Base-by-base conservation (phyloP, 2,113 vertebrate species). In the Microtus pennsylvanicus region DNA sequence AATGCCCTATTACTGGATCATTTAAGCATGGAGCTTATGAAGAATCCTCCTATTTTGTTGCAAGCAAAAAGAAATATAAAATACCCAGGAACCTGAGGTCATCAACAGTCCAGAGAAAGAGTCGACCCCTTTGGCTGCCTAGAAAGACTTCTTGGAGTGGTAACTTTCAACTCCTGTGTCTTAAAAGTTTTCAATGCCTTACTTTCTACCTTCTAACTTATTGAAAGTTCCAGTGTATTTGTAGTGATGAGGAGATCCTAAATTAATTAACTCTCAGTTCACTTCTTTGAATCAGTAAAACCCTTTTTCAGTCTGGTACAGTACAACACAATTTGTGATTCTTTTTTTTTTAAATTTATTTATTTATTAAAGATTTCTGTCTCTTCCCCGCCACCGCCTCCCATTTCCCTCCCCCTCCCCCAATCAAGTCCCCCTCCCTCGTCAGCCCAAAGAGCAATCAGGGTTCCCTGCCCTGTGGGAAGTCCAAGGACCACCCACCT, bases 241-340 rank as follows among this genome's bases (percentile, higher is more conserved):
- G 26, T 91, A 92, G 19, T 8, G 74, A 65, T 85, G 61, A 63
- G 10, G 74, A 82, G 35, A 91, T 42, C 7, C 16, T 81, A 94
- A 96, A 86, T 55, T 92, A 87, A 87, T 92, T 90, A 35, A 80
- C 26, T 80, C 24, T 69, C 9, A 7, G 0, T 82, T 95, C 3
- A 70, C 90, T 95, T 93, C 12, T 76, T 87, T 93, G 45, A 91
- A 42, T 93, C 74, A 72, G 7, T 69, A 4, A 74, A 92, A 81
- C 91, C 11, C 8, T 82, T 82, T 77, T 90, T 3, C 7, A 52
- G 9, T 61, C 45, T 87, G 82, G 11, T 45, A 72, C 65, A 33
- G 10, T 58, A 17, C 52, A 90, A 78, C 81, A 89, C 8, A 45
- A 42, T 42, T 19, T 87, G 12, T n/a, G 24, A 70, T 82, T 11